Conservation (phyloP, 1,140 invertebrate genomes). For the Ceratitis capitata region DNA sequence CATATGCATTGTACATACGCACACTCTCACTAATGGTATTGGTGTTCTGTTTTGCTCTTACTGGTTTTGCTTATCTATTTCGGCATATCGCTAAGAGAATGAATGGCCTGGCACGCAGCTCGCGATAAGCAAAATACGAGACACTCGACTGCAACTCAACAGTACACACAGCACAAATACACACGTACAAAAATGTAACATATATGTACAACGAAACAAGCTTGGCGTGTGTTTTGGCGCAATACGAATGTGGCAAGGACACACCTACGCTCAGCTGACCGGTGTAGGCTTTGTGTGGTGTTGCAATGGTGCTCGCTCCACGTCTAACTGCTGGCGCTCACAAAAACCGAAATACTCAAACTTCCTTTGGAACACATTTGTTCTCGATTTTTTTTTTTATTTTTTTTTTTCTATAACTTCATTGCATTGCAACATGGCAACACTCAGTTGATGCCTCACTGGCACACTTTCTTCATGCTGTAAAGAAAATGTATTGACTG, state of each 20-base stretch:
- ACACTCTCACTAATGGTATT: too few relatives aligned
- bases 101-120: slow-evolving; percentile 51
- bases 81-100: slow-evolving; percentile 48
- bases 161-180: not conserved
- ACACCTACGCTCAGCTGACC: slow-evolving; percentile 1
- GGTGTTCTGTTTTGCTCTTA: slow-evolving; percentile 14
- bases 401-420: not conserved
- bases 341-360: not conserved
- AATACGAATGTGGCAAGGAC: not conserved
- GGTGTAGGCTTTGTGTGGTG: not conserved
- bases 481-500: too few relatives aligned
- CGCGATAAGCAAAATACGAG: slow-evolving; percentile 38
- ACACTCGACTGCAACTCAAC: slow-evolving; percentile 5
- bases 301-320: not conserved
- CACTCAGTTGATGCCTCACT: not conserved
- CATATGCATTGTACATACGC: not conserved
- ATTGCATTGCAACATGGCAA: not conserved
- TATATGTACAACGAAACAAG: slow-evolving; percentile 4
- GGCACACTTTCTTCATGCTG: too few relatives aligned
- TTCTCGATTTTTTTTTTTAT: not conserved
- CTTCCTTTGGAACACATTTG: too few relatives aligned
- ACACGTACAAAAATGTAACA: not conserved
- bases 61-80: slow-evolving; percentile 44
- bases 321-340: not conserved
- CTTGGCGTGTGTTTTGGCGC: too few relatives aligned